Percentiles rank a stretch among this genome's conserved stretches.
These are phyloP conservation scores for Cyprinodon diabolis DNA, from an alignment of 2,797 vertebrate genomes.

Conservation along the genomic window DNA sequence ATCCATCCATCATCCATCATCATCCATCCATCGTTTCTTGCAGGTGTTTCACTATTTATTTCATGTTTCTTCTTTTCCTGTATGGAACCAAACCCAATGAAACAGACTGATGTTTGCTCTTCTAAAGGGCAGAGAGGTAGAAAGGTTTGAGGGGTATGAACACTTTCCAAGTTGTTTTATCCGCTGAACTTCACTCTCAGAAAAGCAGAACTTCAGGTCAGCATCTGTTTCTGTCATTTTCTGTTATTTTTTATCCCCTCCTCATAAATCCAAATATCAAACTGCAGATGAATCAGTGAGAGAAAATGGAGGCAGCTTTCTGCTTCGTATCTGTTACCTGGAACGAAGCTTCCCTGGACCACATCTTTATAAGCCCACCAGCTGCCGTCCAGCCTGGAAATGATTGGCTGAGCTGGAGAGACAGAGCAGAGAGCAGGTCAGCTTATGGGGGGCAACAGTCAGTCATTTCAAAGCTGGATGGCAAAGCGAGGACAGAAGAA, in stretches of 20 bases:
- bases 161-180: no score
- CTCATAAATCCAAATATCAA: neutral
- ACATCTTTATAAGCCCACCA: conserved; percentile 98
- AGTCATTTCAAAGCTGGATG: neutral
- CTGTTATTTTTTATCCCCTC: neutral
- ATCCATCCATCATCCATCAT: no score
- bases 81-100: no score
- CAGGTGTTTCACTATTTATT: no score
- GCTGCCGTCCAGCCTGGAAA: conserved; percentile 94
- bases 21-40: no score
- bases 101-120: no score
- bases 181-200: neutral
- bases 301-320: neutral
- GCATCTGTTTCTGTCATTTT: neutral
- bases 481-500: neutral
- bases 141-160: no score
- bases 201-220: neutral
- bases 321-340: conserved; percentile 79
- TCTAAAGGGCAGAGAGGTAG: no score
- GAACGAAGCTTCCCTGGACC: conserved; percentile 96
- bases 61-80: no score
- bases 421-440: conserved; percentile 24
- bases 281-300: neutral
- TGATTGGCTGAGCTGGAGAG: conserved; percentile 89
- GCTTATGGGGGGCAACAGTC: neutral